These are phyloP conservation scores for Lepidothrix coronata DNA, from an alignment of 2,113 vertebrate genomes.

Conservation along the genomic window DNA sequence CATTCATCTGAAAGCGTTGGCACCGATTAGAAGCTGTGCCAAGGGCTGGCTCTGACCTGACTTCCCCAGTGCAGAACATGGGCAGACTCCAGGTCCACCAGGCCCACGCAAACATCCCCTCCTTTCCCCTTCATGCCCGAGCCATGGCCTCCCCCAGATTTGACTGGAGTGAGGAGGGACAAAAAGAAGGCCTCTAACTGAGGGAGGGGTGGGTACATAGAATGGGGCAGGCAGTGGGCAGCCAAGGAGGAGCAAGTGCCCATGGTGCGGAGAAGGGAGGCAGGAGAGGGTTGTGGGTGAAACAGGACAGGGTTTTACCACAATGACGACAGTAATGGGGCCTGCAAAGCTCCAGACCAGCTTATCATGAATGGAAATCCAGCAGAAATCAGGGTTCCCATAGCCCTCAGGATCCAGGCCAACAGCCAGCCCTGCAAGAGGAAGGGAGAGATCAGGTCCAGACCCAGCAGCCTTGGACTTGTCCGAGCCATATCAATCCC, in stretches of 20 bases:
- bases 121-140: background rate
- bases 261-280: background rate
- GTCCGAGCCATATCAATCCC: background rate
- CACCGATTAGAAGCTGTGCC: constrained; percentile 40
- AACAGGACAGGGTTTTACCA: constrained; percentile 80
- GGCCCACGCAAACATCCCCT: background rate
- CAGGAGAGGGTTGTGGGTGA: background rate
- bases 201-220: background rate
- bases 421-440: constrained; percentile 84
- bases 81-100: background rate
- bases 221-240: constrained; percentile 18
- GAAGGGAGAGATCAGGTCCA: background rate
- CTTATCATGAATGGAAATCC: constrained; percentile 97
- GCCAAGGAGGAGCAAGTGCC: background rate
- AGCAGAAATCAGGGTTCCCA: constrained; percentile 97
- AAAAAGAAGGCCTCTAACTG: background rate
- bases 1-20: constrained; percentile 84
- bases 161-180: background rate
- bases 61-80: background rate
- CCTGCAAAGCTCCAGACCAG: constrained; percentile 98
- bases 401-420: constrained; percentile 96
- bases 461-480: background rate
- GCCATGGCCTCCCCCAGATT: background rate
- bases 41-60: background rate
- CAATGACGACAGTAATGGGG: constrained; percentile 89